Base-by-base conservation (phyloP, 2,888 invertebrate species). In the Teleogryllus oceanicus region DNA sequence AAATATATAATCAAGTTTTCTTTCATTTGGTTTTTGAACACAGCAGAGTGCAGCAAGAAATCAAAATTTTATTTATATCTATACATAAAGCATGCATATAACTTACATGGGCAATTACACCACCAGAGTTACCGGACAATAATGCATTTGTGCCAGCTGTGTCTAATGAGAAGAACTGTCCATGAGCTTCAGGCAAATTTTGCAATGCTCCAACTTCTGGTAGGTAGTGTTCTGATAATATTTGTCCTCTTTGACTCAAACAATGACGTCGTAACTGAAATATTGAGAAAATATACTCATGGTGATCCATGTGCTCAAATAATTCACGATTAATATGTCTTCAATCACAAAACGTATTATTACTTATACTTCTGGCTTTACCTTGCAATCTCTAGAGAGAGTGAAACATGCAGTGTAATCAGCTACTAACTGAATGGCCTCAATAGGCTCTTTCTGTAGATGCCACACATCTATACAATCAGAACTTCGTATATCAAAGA, bases 401-500 rank as follows among this genome's bases (percentile, higher is more conserved):
- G 89, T 89, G 84, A 89, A 91, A 81, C 90, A 90, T 49, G 88
- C 87, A 3, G 88, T 90, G 83, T 88, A 90, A 84, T 91, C 90
- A 74, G 88, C 86, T 20, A 89, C 89, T 62, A 90, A 87, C 82
- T 89, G 89, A 49, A 91, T 86, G 18, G 89, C 88, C 79, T 89
- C 88, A 0, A 90, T 88, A 75, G 89, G 89, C 78, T 89, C 89
- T n/a, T 86, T 86, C 83, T 91, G 90, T 76, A 89, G 89, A 81
- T 85, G 86, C 87, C 90, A 88, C 82, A 88, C 88, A 75, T 89
- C 88, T 21, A 91, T 89, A 82, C 89, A 89, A 84, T 90, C 90
- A 78, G 88, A 88, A 81, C 89, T 87, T 51, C 89, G 85, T 76
- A 90, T 84, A 85, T 91, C 91, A 84, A 89, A 89, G 79, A 91